phyloP scores from a whole-genome alignment of 2,797 vertebrate species.

The Gadopsis bispinosus region DNA sequence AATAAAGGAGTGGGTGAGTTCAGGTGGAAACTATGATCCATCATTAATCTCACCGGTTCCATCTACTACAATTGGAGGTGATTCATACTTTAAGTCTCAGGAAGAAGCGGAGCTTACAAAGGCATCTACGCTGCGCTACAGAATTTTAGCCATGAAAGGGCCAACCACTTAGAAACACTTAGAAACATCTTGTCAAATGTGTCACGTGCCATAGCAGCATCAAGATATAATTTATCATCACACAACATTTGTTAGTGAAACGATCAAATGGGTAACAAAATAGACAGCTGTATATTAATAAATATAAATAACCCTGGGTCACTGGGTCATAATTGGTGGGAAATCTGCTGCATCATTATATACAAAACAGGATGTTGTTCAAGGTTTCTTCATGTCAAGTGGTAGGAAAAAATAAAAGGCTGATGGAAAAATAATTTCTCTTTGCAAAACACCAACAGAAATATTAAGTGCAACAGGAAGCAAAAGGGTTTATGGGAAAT shows the following conservation, averaged over 20 bases:
- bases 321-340: constrained; percentile 2
- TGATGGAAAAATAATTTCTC: not conserved
- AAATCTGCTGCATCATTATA: constrained; percentile 2
- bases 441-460: not conserved
- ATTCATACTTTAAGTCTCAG: not conserved
- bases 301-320: not conserved
- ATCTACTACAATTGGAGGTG: not conserved
- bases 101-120: not conserved
- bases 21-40: not conserved
- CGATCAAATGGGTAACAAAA: not conserved
- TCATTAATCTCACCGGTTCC: not conserved
- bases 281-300: not conserved
- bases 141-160: not conserved
- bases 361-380: constrained; percentile 26
- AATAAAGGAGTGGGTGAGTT: not conserved
- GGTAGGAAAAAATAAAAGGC: constrained; percentile 11
- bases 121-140: not conserved
- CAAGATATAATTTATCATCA: not conserved
- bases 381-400: constrained; percentile 7
- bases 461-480: constrained; percentile 8
- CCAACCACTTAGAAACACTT: not conserved
- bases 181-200: constrained; percentile 1
- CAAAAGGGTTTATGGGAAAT: not conserved
- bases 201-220: not conserved
- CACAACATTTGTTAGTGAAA: not conserved